phyloP scores from a whole-genome alignment of 1,140 invertebrate species.

The Brachionus rotundiformis region DNA sequence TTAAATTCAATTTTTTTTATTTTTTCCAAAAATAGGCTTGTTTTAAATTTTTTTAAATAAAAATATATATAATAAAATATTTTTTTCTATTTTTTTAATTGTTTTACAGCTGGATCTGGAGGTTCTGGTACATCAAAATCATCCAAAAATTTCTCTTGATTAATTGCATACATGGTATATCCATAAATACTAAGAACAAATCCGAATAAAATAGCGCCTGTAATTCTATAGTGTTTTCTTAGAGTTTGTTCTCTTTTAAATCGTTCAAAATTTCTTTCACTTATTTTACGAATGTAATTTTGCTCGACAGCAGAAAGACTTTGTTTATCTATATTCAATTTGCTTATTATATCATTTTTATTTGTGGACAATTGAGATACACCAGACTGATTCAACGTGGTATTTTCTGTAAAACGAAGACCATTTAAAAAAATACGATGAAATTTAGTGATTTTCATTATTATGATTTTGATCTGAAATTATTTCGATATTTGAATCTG shows the following conservation, averaged over 20 bases:
- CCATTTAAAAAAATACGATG: background rate
- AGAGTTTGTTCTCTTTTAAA: background rate
- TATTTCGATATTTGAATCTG: slow-evolving; percentile 31
- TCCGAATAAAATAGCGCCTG: background rate
- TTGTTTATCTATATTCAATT: background rate
- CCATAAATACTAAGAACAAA: slow-evolving; percentile 41
- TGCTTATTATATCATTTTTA: background rate
- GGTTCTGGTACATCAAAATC: slow-evolving; percentile 52
- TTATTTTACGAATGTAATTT: slow-evolving; percentile 46
- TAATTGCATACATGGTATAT: slow-evolving; percentile 45
- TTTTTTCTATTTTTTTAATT: slow-evolving; percentile 10
- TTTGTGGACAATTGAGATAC: slow-evolving; percentile 24
- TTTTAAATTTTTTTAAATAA: background rate
- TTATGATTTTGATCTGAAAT: background rate
- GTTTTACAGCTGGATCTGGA: slow-evolving; percentile 50
- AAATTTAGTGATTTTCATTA: background rate
- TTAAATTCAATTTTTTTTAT: too few species aligned
- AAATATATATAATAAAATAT: too few species aligned
- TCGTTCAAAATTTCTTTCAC: slow-evolving; percentile 20
- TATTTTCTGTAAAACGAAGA: slow-evolving; percentile 14
- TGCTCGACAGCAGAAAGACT: background rate
- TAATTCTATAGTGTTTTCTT: slow-evolving; percentile 11
- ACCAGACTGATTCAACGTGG: slow-evolving; percentile 24
- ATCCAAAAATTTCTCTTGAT: slow-evolving; percentile 52
- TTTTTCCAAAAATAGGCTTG: background rate